A percentile compares a stretch with the other conserved stretches of the same genome.
Evolutionary conservation across 2,888 invertebrate genomes (phyloP).

Genomic region (Melitaea athalia): DNA sequence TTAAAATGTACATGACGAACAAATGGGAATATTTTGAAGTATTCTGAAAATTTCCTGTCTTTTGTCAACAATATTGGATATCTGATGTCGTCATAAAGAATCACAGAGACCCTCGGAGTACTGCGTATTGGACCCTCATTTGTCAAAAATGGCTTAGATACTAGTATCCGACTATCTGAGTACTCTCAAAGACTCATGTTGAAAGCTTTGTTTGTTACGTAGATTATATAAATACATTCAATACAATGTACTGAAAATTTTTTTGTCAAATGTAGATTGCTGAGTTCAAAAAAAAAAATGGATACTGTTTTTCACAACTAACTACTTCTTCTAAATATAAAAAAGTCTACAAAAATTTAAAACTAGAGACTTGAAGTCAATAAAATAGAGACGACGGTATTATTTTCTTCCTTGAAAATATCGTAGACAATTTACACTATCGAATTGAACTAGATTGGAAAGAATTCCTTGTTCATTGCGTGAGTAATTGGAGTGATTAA

Average conservation of each 20-base stretch:
- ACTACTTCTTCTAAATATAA: neutral
- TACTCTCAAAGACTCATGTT: neutral
- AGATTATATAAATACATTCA: no score
- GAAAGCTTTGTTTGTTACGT: no score
- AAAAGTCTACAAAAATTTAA: neutral
- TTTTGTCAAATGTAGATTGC: no score
- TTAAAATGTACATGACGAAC: neutral
- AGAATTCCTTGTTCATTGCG: slow-evolving; percentile 7
- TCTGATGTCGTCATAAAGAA: neutral
- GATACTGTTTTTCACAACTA: no score
- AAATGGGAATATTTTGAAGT: neutral
- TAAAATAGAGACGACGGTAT: neutral
- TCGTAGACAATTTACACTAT: neutral
- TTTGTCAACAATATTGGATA: neutral
- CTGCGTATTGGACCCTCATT: neutral
- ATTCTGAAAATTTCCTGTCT: neutral
- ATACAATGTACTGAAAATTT: no score
- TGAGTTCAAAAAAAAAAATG: no score
- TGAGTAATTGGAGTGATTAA: slow-evolving; percentile 22
- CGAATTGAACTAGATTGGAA: slow-evolving; percentile 17
- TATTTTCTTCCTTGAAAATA: neutral
- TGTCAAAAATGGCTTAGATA: neutral
- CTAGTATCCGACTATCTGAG: neutral
- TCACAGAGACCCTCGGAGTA: neutral
- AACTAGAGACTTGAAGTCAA: neutral